Conservation (phyloP, 2,888 invertebrate genomes). For the Oxyteleia sp. region DNA sequence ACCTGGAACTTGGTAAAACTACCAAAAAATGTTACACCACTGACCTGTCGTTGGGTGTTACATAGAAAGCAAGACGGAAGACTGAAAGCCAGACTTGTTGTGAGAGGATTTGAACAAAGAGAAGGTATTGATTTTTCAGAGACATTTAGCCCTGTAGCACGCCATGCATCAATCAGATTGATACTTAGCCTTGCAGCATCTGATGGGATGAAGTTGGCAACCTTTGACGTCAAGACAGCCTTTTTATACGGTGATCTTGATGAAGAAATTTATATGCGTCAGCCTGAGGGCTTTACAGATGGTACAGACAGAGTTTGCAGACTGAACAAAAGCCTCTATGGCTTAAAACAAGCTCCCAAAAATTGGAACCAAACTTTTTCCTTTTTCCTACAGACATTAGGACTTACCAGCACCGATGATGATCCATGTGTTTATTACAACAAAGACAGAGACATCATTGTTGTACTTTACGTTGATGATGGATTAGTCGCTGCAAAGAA, state of each 20-base stretch:
- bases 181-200: slow-evolving; percentile 75
- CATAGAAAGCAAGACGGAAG: slow-evolving; percentile 75
- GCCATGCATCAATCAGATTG: slow-evolving; percentile 73
- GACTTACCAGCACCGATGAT: slow-evolving; percentile 76
- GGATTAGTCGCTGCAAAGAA: slow-evolving; percentile 74
- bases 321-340: too few species aligned
- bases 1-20: slow-evolving; percentile 75
- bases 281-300: too few species aligned
- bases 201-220: slow-evolving; percentile 65
- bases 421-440: slow-evolving; percentile 79
- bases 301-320: too few species aligned
- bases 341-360: too few species aligned
- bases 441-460: slow-evolving; percentile 68
- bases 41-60: slow-evolving; percentile 69
- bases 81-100: slow-evolving; percentile 76
- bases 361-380: too few species aligned
- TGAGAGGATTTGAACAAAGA: slow-evolving; percentile 73
- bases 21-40: slow-evolving; percentile 40
- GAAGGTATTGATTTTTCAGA: slow-evolving; percentile 75
- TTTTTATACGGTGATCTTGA: too few species aligned
- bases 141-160: slow-evolving; percentile 76
- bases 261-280: too few species aligned
- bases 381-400: too few species aligned
- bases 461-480: slow-evolving; percentile 76
- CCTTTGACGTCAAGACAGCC: slow-evolving; percentile 72